phyloP scores from a whole-genome alignment of 2,797 vertebrate species.

The Tokudaia tokunoshimensis region DNA sequence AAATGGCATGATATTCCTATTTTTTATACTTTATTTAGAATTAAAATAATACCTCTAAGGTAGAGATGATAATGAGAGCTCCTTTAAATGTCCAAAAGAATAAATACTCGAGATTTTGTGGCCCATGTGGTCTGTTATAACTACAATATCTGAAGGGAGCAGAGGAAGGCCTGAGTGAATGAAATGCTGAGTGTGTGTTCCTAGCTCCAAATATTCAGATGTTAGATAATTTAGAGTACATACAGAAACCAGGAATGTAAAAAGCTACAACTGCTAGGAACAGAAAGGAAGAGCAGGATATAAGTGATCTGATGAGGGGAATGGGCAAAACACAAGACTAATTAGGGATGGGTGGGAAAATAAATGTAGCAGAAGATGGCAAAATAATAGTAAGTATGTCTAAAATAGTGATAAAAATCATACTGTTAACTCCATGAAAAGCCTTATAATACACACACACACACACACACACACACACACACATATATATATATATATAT shows the following conservation, averaged over 20 bases:
- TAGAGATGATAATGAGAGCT: not conserved
- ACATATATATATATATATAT: too few species aligned
- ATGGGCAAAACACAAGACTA: not conserved
- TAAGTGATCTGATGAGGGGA: not conserved
- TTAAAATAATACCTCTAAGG: not conserved
- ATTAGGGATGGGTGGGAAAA: not conserved
- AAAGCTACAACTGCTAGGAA: not conserved
- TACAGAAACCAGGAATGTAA: not conserved
- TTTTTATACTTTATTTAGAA: slow-evolving; percentile 38
- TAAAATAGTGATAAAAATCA: not conserved
- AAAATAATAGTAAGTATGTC: not conserved
- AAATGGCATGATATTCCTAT: not conserved
- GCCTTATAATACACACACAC: not conserved
- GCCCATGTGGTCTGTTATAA: not conserved
- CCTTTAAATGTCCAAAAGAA: not conserved
- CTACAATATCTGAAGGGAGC: not conserved
- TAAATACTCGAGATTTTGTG: not conserved
- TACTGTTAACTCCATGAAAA: not conserved
- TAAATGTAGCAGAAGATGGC: not conserved
- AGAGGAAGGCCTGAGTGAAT: not conserved
- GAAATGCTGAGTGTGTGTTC: not conserved
- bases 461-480: too few species aligned
- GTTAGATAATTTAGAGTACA: not conserved
- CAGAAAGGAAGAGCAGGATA: not conserved
- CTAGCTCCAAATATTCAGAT: not conserved